A percentile compares a stretch with the other conserved stretches of the same genome.
phyloP scores from a whole-genome alignment of 2,113 vertebrate genomes.

The Mormyrus lacerda region DNA sequence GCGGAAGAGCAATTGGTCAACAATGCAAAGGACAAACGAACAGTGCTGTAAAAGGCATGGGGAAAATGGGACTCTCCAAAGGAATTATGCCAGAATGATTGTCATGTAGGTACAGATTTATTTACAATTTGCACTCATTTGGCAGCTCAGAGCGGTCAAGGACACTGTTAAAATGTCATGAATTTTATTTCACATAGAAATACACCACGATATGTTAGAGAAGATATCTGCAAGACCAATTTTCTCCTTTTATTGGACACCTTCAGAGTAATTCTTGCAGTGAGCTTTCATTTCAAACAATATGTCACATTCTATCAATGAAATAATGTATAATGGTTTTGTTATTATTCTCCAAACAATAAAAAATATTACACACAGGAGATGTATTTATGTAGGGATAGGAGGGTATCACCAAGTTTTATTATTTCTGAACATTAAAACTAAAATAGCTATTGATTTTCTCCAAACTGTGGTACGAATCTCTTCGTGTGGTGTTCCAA shows the following conservation, averaged over 20 bases:
- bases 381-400: neutral
- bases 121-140: neutral
- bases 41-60: neutral
- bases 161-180: constrained; percentile 3
- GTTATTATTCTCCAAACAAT: neutral
- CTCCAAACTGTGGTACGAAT: neutral
- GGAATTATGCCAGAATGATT: neutral
- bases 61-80: neutral
- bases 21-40: constrained; percentile 3
- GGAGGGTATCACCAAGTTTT: neutral
- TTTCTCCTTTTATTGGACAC: constrained; percentile 5
- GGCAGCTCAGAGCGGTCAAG: neutral
- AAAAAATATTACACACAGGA: neutral
- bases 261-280: neutral
- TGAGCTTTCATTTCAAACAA: neutral
- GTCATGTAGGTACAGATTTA: neutral
- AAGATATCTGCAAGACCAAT: neutral
- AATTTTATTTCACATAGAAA: neutral
- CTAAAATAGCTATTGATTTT: neutral
- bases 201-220: neutral
- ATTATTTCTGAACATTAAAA: neutral
- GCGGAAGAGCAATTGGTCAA: constrained; percentile 37
- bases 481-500: no score
- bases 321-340: neutral
- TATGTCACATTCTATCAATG: neutral